A percentile compares a stretch with the other conserved stretches of the same genome.
Evolutionary conservation across 2,797 vertebrate genomes (phyloP).

Genomic region (Microcaecilia unicolor): DNA sequence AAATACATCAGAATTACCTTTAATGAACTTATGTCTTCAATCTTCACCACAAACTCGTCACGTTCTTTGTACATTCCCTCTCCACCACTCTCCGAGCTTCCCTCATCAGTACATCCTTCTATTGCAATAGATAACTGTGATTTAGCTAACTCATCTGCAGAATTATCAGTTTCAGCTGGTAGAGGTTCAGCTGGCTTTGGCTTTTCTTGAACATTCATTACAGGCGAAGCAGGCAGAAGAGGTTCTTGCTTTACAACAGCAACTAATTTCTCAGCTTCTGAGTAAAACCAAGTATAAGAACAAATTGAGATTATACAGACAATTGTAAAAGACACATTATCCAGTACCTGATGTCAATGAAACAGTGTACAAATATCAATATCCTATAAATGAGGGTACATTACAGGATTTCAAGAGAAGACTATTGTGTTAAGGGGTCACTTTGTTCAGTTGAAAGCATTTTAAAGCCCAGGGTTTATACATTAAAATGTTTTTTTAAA

Average conservation of each 20-base stretch:
- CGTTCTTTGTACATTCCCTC: conserved; percentile 96
- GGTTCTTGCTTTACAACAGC: conserved; percentile 55
- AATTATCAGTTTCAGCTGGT: conserved; percentile 49
- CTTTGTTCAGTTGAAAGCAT: no score
- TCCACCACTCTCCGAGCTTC: conserved; percentile 85
- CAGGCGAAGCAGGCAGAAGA: conserved; percentile 36
- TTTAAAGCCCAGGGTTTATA: no score
- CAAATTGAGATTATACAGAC: background rate
- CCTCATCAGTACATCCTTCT: conserved; percentile 87
- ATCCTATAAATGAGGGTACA: no score
- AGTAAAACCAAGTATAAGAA: conserved; percentile 16
- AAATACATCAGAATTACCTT: conserved; percentile 78
- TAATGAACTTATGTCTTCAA: conserved; percentile 86
- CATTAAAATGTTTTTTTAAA: no score
- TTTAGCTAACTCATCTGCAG: conserved; percentile 60
- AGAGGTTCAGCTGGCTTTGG: conserved; percentile 30
- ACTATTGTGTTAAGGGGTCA: no score
- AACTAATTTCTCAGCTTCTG: conserved; percentile 39
- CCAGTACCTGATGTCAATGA: no score
- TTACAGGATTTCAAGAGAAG: no score
- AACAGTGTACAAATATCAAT: no score
- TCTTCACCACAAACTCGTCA: conserved; percentile 95
- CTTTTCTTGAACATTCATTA: conserved; percentile 46
- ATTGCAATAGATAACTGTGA: conserved; percentile 71
- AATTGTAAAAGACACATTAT: no score